phyloP scores from a whole-genome alignment of 2,113 vertebrate species.

The Cebus imitator region DNA sequence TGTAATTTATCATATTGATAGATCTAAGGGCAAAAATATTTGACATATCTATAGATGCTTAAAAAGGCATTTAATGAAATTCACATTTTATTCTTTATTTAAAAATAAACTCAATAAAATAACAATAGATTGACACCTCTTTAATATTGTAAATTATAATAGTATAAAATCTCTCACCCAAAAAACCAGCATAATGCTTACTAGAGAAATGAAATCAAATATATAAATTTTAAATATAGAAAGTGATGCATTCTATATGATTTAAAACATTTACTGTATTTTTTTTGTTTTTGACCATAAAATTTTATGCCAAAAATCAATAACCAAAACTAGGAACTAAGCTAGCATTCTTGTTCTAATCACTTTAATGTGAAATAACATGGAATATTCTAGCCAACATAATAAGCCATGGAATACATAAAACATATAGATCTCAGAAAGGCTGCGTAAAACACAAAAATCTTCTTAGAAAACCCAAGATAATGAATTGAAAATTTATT shows the following conservation, averaged over 20 bases:
- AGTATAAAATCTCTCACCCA: not conserved
- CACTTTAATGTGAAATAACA: not conserved
- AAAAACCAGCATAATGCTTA: not conserved
- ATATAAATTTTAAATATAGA: not conserved
- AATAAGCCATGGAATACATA: not conserved
- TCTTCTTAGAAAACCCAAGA: slow-evolving; percentile 3
- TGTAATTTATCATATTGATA: not conserved
- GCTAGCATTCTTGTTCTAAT: not conserved
- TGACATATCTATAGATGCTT: not conserved
- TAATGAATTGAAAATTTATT: not conserved
- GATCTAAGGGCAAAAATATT: not conserved
- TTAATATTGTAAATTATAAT: not conserved
- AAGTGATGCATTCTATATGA: not conserved
- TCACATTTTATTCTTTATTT: not conserved
- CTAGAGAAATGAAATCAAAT: not conserved
- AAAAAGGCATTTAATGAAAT: not conserved
- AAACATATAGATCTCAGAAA: not conserved
- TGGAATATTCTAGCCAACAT: not conserved
- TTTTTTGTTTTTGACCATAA: not conserved
- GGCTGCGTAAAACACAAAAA: not conserved
- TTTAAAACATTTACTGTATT: not conserved
- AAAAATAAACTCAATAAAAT: not conserved
- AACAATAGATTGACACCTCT: not conserved
- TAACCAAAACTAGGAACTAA: not conserved
- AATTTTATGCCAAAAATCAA: not conserved